phyloP scores from a whole-genome alignment of 1,140 invertebrate species.

The Drosophila pandora region DNA sequence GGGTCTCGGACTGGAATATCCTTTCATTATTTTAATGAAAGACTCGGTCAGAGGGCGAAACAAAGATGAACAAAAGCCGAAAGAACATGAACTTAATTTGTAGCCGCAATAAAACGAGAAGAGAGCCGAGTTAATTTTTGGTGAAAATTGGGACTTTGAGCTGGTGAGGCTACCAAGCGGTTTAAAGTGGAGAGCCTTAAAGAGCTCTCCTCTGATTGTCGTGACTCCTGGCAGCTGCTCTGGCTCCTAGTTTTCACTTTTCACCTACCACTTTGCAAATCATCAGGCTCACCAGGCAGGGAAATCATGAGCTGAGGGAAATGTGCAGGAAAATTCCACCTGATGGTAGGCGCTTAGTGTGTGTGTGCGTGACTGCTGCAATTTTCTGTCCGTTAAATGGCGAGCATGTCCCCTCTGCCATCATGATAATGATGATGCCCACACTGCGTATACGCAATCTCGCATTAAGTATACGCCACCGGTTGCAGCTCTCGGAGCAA shows the following conservation, averaged over 20 bases:
- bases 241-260: conserved; percentile 24
- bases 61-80: conserved; percentile 14
- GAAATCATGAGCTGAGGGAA: not conserved
- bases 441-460: conserved; percentile 38
- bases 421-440: conserved; percentile 11
- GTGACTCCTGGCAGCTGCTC: conserved; percentile 33
- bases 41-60: conserved; percentile 27
- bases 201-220: conserved; percentile 14
- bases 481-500: conserved; percentile 11
- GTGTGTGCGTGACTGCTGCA: conserved; percentile 54
- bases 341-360: conserved; percentile 61
- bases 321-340: conserved; percentile 33
- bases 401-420: conserved; percentile 4
- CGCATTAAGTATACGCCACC: conserved; percentile 34
- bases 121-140: conserved; percentile 28
- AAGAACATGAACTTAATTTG: conserved; percentile 61
- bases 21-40: conserved; percentile 76
- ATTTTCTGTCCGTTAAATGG: conserved; percentile 45
- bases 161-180: not conserved
- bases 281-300: conserved; percentile 3
- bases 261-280: conserved; percentile 42
- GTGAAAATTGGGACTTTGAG: conserved; percentile 28
- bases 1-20: conserved; percentile 42
- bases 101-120: conserved; percentile 33
- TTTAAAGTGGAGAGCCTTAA: conserved; percentile 15